phyloP scores from a whole-genome alignment of 2,888 invertebrate species.

The Drosophila mimica region DNA sequence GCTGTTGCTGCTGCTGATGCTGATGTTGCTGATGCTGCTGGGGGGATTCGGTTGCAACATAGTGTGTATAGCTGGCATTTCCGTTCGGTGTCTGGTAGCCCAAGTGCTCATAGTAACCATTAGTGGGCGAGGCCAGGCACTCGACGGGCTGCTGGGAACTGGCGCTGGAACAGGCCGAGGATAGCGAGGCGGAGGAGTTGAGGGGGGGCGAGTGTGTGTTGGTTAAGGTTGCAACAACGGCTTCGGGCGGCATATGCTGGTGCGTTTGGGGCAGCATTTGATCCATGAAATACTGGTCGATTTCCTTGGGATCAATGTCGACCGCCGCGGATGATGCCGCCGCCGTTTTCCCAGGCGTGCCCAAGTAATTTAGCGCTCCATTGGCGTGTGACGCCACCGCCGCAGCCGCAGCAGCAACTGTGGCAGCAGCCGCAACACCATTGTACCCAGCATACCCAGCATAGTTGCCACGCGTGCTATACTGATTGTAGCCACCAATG shows the following conservation, averaged over 20 bases:
- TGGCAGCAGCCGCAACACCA: constrained; percentile 18
- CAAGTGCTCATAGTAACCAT: constrained; percentile 68
- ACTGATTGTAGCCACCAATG: constrained; percentile 53
- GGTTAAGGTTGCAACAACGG: neutral
- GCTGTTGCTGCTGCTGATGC: constrained; percentile 22
- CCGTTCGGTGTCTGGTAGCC: constrained; percentile 35
- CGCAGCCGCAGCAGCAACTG: constrained; percentile 10
- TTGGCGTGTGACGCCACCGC: constrained; percentile 77
- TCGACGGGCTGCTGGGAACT: constrained; percentile 68
- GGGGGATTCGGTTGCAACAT: constrained; percentile 37
- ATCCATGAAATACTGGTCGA: constrained; percentile 85
- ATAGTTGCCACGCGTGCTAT: constrained; percentile 42
- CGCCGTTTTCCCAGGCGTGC: constrained; percentile 52
- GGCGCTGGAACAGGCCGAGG: constrained; percentile 72
- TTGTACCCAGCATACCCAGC: constrained; percentile 34
- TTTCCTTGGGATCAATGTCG: constrained; percentile 84
- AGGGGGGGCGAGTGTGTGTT: constrained; percentile 65
- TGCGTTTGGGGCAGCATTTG: constrained; percentile 82
- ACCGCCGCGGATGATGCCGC: constrained; percentile 40
- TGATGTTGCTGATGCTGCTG: constrained; percentile 69
- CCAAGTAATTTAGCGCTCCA: constrained; percentile 84
- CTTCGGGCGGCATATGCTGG: constrained; percentile 35
- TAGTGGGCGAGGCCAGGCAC: constrained; percentile 52
- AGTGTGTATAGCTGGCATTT: constrained; percentile 38
- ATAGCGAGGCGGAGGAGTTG: constrained; percentile 74